Evolutionary conservation across 2,113 vertebrate species (phyloP).

Genomic region (Fregata magnificens): DNA sequence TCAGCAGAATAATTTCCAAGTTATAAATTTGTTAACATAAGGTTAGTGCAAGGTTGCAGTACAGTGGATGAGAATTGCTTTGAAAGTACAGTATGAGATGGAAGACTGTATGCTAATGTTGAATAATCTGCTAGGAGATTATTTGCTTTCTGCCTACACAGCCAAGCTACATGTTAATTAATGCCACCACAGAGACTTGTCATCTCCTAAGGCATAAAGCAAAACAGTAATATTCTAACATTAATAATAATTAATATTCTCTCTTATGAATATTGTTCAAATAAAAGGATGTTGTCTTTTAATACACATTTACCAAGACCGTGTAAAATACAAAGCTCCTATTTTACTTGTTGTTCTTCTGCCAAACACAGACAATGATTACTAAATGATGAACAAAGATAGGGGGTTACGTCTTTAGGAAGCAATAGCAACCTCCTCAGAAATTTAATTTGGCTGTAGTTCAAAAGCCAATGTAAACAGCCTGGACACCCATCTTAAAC

Average conservation of each 20-base stretch:
- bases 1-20: slow-evolving; percentile 52
- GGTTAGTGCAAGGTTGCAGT: neutral
- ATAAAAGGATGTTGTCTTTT: slow-evolving; percentile 50
- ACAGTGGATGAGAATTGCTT: slow-evolving; percentile 1
- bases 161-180: slow-evolving; percentile 43
- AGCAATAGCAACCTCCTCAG: neutral
- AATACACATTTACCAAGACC: neutral
- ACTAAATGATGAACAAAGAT: neutral
- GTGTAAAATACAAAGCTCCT: neutral
- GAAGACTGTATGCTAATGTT: neutral
- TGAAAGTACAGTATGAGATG: neutral
- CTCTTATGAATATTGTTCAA: slow-evolving; percentile 34
- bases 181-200: slow-evolving; percentile 1
- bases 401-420: neutral
- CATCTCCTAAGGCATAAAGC: slow-evolving; percentile 31
- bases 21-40: slow-evolving; percentile 40
- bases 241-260: slow-evolving; percentile 42
- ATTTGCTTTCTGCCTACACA: slow-evolving; percentile 56
- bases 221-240: slow-evolving; percentile 7
- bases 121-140: slow-evolving; percentile 14
- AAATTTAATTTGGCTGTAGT: neutral
- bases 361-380: neutral
- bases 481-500: neutral
- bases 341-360: neutral
- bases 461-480: slow-evolving; percentile 12